phyloP scores from a whole-genome alignment of 2,113 vertebrate genomes.

The Jacana jacana region DNA sequence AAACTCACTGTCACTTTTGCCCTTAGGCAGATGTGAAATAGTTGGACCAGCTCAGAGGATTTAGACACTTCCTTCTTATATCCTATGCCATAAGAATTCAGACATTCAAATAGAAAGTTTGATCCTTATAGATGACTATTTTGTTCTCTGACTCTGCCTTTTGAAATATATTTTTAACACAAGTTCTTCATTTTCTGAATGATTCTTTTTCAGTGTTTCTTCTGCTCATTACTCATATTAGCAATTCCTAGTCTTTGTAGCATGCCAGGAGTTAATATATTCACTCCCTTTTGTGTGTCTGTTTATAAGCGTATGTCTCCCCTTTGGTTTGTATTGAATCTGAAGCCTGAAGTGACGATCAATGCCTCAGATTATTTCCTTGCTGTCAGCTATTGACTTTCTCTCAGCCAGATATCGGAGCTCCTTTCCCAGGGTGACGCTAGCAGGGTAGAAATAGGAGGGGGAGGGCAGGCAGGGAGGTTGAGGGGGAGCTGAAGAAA shows the following conservation, averaged over 20 bases:
- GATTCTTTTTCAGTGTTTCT: neutral
- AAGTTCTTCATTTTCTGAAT: neutral
- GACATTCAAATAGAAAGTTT: neutral
- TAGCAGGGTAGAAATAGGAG: neutral
- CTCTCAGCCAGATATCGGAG: constrained; percentile 64
- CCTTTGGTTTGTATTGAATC: constrained; percentile 71
- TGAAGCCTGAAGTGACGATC: constrained; percentile 74
- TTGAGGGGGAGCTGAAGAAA: neutral
- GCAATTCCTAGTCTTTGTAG: neutral
- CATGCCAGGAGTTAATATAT: constrained; percentile 63
- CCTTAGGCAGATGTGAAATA: neutral
- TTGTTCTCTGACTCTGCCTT: neutral
- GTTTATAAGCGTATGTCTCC: constrained; percentile 41
- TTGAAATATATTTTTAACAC: neutral
- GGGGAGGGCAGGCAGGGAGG: neutral
- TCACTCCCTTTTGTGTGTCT: constrained; percentile 9
- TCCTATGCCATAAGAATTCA: neutral
- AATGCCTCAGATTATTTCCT: constrained; percentile 78
- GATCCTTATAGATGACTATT: neutral
- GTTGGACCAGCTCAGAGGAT: neutral
- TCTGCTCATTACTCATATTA: neutral
- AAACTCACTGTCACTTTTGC: neutral
- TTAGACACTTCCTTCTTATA: neutral
- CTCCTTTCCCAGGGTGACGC: constrained; percentile 34
- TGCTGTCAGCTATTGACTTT: constrained; percentile 81